Conservation (phyloP, 92 coral and sea anemone species). For the Phenganax marumi region DNA sequence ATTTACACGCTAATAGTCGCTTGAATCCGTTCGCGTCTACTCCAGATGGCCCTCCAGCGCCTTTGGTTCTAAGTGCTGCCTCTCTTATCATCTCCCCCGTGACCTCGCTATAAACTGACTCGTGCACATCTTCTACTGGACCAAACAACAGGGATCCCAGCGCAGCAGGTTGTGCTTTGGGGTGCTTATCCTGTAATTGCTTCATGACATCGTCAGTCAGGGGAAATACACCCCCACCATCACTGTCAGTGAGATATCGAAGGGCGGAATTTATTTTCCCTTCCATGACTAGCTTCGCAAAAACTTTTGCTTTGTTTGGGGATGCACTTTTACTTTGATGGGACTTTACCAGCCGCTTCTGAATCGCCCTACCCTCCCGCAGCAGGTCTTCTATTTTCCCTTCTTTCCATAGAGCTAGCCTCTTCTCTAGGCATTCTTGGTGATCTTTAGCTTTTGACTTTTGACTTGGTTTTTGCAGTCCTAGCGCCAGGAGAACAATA, state of each 20-base stretch:
- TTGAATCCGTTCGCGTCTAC: slow-evolving; percentile 39
- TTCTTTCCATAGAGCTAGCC: slow-evolving; percentile 55
- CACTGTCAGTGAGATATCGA: no score
- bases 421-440: slow-evolving; percentile 19
- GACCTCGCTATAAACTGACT: slow-evolving; percentile 1
- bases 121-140: no score
- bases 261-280: not conserved
- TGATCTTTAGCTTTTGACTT: slow-evolving; percentile 11
- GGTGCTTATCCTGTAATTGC: no score
- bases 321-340: not conserved
- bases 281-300: not conserved
- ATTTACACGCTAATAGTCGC: slow-evolving; percentile 6
- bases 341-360: slow-evolving; percentile 38
- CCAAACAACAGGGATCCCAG: no score
- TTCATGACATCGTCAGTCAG: no score
- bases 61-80: slow-evolving; percentile 16
- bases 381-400: slow-evolving; percentile 56
- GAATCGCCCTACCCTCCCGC: slow-evolving; percentile 59
- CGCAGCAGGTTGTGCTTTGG: no score
- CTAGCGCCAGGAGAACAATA: slow-evolving; percentile 26
- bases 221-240: no score
- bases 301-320: not conserved
- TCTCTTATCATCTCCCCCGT: slow-evolving; percentile 13
- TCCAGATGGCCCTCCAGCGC: slow-evolving; percentile 41
- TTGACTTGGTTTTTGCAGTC: slow-evolving; percentile 38